A percentile compares a stretch with the other conserved stretches of the same genome.
Evolutionary conservation across 2,888 invertebrate genomes (phyloP).

Genomic region (Zygothrica quintamaculata): DNA sequence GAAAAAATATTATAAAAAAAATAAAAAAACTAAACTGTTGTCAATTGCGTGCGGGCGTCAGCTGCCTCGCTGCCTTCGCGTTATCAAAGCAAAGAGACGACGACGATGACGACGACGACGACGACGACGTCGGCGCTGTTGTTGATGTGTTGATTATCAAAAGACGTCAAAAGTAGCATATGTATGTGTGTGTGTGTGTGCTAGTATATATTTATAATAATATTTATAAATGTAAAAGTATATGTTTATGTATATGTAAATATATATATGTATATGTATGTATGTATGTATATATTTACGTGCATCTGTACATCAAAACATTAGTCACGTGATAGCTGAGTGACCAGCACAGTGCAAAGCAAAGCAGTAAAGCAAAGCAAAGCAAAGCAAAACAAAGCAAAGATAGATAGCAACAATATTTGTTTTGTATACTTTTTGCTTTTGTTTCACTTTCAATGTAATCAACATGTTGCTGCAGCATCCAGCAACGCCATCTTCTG

Average conservation of each 20-base stretch:
- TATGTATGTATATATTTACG: conserved; percentile 2
- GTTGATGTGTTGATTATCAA: conserved; percentile 58
- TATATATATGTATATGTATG: conserved; percentile 2
- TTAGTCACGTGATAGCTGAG: conserved; percentile 50
- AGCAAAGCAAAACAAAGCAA: too few relatives aligned
- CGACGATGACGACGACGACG: conserved; percentile 5
- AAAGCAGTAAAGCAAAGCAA: too few relatives aligned
- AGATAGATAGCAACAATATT: conserved; percentile 22
- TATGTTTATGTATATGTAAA: conserved; percentile 12
- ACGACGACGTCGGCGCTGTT: conserved; percentile 19
- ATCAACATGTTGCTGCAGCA: conserved; percentile 34
- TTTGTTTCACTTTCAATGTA: too few relatives aligned
- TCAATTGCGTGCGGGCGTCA: conserved; percentile 58
- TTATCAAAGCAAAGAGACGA: conserved; percentile 43
- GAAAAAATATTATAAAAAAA: too few relatives aligned
- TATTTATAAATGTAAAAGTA: conserved; percentile 3
- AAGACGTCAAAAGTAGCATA: conserved; percentile 58
- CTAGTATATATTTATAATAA: not conserved
- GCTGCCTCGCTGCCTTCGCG: conserved; percentile 10
- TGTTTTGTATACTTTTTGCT: too few relatives aligned
- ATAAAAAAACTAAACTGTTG: too few relatives aligned
- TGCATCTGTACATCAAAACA: conserved; percentile 29
- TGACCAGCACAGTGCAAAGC: conserved; percentile 25
- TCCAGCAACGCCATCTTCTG: too few relatives aligned
- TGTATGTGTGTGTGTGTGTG: conserved; percentile 8